Conservation (phyloP, 2,888 invertebrate genomes). For the Galeruca laticollis region DNA sequence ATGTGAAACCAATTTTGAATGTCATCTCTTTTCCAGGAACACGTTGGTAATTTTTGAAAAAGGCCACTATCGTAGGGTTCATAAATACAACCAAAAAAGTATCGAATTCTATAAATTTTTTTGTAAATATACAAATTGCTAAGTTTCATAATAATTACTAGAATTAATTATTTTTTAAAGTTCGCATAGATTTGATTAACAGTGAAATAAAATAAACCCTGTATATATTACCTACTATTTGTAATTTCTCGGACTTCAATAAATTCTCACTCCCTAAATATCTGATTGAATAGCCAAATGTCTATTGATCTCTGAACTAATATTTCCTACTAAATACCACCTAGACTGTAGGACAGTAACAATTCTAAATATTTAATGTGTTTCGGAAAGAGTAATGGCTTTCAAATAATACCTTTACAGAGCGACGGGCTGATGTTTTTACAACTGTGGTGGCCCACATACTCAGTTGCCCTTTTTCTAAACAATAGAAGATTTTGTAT, state of each 20-base stretch:
- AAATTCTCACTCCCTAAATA: slow-evolving; percentile 19
- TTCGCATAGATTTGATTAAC: neutral
- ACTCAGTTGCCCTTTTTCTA: slow-evolving; percentile 36
- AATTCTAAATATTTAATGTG: slow-evolving; percentile 48
- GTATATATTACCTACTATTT: neutral
- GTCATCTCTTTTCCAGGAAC: too few relatives aligned
- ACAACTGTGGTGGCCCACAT: slow-evolving; percentile 51
- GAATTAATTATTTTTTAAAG: too few relatives aligned
- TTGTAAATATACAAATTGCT: too few relatives aligned
- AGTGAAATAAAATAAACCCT: neutral
- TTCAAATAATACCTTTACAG: slow-evolving; percentile 48
- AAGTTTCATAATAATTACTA: too few relatives aligned
- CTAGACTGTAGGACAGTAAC: slow-evolving; percentile 35
- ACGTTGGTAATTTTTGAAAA: too few relatives aligned
- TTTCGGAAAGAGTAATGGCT: slow-evolving; percentile 47
- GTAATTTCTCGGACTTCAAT: neutral
- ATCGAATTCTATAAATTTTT: too few relatives aligned
- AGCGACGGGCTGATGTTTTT: slow-evolving; percentile 45
- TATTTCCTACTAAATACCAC: slow-evolving; percentile 31
- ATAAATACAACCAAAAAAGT: too few relatives aligned
- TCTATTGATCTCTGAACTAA: slow-evolving; percentile 7
- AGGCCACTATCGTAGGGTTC: too few relatives aligned
- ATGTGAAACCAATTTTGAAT: too few relatives aligned
- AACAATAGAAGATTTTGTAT: slow-evolving; percentile 27
- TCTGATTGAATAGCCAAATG: neutral